Evolutionary conservation across 2,113 vertebrate species (phyloP).

Genomic region (Micronycteris hirsuta): DNA sequence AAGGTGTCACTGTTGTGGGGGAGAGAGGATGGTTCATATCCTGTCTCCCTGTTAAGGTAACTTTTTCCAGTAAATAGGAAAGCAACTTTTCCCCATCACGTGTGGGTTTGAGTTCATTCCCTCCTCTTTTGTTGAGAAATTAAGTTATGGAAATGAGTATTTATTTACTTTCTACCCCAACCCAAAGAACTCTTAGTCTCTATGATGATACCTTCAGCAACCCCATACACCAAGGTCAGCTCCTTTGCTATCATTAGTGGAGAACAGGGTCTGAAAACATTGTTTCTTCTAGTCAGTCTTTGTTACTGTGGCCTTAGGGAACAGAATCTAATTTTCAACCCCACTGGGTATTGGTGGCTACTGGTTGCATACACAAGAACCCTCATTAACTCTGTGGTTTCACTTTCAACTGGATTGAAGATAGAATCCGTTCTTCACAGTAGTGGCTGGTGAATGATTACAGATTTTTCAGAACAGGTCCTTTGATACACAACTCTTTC

Average conservation of each 20-base stretch:
- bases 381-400: not conserved
- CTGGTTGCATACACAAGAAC: not conserved
- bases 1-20: not conserved
- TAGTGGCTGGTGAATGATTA: not conserved
- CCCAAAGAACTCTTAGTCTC: not conserved
- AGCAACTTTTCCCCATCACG: not conserved
- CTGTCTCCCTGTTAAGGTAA: not conserved
- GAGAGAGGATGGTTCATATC: not conserved
- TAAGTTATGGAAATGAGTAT: conserved; percentile 10
- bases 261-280: conserved; percentile 28
- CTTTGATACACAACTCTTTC: not conserved
- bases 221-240: not conserved
- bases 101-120: not conserved
- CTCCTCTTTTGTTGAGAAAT: conserved; percentile 7
- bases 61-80: not conserved
- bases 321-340: not conserved
- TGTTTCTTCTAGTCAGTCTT: not conserved
- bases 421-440: not conserved
- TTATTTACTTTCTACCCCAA: not conserved
- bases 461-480: not conserved
- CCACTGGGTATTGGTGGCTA: not conserved
- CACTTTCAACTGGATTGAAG: not conserved
- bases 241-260: not conserved
- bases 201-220: not conserved
- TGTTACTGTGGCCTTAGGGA: not conserved